Base-by-base conservation (phyloP, 2,888 invertebrate species). In the Drosophila phalerata region DNA sequence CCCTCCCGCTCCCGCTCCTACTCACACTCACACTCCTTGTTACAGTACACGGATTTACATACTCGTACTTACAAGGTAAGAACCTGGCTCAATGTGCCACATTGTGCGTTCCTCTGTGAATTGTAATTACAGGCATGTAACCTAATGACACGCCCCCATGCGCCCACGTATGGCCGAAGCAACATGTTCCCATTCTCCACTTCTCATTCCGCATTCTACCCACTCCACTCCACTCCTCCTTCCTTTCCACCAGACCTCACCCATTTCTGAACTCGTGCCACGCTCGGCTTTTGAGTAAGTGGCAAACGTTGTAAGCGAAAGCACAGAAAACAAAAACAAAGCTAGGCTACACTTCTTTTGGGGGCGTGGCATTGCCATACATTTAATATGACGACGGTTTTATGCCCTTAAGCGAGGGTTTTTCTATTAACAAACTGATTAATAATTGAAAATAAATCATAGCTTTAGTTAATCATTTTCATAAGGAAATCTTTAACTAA, bases 61-160 rank as follows among this genome's bases (percentile, higher is more conserved):
- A 62, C 64, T 34, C 56, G 58, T 40, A 67, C 47, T 53, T 45
- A 63, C 51, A 47, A 42, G 45, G 43, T 19, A 47, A 45, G 45
- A 63, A 25, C 40, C 49, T 49, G 69, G 40, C 61, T 55, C 70
- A 60, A 49, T 11, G 13, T 65, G 40, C 42, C 77, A 43, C 68
- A 76, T 69, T 76, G 68, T 79, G 73, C 62, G 69, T 62, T 77
- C 64, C 81, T 72, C 73, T 52, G 77, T 80, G 89, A 88, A 84
- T 88, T 85, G 89, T 85, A 85, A 85, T 85, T 85, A 85, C 89
- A 80, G 84, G 70, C 73, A 78, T 86, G 88, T 88, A 80, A 78
- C 87, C 83, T 84, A 83, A 83, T 87, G 83, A 85, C 82, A 84
- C 84, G 70, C 78, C 64, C 63, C 63, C 64, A n/a, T 67, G 66